Evolutionary conservation across 2,888 invertebrate genomes (phyloP).

Genomic region (Seira musarum): DNA sequence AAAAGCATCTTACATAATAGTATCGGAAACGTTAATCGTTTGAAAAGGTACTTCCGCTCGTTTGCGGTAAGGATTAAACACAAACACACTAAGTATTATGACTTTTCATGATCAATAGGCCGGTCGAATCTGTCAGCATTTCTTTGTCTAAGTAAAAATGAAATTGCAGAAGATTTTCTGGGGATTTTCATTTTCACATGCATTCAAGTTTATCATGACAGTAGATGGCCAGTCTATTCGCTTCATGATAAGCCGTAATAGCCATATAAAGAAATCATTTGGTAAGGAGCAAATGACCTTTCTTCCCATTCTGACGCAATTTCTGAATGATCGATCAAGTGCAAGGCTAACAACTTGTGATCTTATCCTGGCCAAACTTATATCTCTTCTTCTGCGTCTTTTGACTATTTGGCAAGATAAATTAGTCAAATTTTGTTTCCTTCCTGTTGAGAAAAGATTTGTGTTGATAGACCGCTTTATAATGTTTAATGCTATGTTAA

Average conservation of each 20-base stretch:
- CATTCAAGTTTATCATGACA: not conserved
- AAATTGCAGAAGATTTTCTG: too few relatives aligned
- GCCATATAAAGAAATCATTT: too few relatives aligned
- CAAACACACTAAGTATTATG: not conserved
- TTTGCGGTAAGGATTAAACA: not conserved
- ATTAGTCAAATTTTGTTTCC: not conserved
- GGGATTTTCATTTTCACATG: too few relatives aligned
- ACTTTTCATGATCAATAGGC: not conserved
- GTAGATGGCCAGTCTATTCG: not conserved
- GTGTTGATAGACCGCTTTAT: not conserved
- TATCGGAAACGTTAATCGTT: not conserved
- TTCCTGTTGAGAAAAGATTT: not conserved
- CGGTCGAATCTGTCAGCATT: not conserved
- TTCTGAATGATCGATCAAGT: constrained; percentile 23
- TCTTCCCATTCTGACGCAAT: constrained; percentile 9
- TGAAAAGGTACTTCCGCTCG: not conserved
- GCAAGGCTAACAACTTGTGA: constrained; percentile 10
- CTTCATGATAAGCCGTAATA: too few relatives aligned
- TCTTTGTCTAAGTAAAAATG: not conserved
- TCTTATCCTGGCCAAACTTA: not conserved
- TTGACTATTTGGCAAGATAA: not conserved
- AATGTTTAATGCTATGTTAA: not conserved
- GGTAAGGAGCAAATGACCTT: not conserved
- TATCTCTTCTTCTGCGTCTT: not conserved
- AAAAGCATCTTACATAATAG: not conserved